A percentile compares a stretch with the other conserved stretches of the same genome.
Conservation (phyloP, 2,113 vertebrate species). For the Leptodactylus fuscus region DNA sequence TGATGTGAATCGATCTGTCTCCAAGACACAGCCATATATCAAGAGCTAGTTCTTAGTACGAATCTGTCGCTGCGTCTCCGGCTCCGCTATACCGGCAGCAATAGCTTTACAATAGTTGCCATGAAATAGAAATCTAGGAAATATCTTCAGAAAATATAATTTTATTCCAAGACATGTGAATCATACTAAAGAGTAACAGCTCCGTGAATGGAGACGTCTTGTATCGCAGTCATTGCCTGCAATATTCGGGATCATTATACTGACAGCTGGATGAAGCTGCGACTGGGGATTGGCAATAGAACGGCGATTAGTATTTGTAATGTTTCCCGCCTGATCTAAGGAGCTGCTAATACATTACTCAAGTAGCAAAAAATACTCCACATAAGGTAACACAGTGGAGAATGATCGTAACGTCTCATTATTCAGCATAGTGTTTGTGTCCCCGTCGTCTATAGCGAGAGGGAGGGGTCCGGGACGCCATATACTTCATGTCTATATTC, state of each 20-base stretch:
- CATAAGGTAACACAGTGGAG: not conserved
- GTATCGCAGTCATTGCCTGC: not conserved
- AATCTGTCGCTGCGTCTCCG: not conserved
- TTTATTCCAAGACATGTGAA: not conserved
- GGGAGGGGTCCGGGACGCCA: not conserved
- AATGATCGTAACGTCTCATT: not conserved
- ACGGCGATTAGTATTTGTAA: slow-evolving; percentile 18
- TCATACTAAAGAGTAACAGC: not conserved
- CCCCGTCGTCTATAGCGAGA: not conserved
- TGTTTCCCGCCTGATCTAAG: slow-evolving; percentile 1
- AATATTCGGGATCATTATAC: not conserved
- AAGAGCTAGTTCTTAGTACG: not conserved
- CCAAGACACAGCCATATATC: slow-evolving; percentile 27
- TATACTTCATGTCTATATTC: not conserved
- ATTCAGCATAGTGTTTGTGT: not conserved
- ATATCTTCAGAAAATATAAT: not conserved
- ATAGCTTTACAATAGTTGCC: not conserved
- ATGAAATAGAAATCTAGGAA: not conserved
- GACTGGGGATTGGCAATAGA: slow-evolving; percentile 9
- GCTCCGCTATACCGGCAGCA: not conserved
- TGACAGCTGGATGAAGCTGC: not conserved
- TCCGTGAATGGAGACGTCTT: not conserved
- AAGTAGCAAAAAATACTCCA: not conserved
- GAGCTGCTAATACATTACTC: slow-evolving; percentile 22
- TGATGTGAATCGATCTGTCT: not conserved